A percentile compares a stretch with the other conserved stretches of the same genome.
Evolutionary conservation across 2,113 vertebrate genomes (phyloP).

Genomic region (Sinocyclocheilus anophthalmus): DNA sequence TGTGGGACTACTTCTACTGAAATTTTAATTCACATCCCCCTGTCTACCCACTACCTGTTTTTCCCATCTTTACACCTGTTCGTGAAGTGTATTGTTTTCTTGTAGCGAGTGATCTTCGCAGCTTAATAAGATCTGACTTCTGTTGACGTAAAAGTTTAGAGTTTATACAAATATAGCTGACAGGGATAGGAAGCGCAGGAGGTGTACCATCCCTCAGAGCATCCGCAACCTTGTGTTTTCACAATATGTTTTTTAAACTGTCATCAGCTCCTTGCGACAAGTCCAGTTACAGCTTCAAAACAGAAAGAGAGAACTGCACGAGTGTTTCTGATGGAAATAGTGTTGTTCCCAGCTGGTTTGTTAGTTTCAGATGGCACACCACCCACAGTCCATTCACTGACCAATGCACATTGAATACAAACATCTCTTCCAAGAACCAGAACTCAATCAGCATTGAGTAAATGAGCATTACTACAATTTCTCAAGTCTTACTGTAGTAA

Average conservation of each 20-base stretch:
- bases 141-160: constrained; percentile 62
- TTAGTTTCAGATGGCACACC: neutral
- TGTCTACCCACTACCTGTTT: neutral
- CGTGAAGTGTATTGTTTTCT: neutral
- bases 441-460: neutral
- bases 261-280: neutral
- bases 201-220: neutral
- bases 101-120: constrained; percentile 18
- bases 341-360: neutral
- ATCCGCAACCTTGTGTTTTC: neutral
- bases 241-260: neutral
- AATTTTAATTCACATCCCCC: neutral
- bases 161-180: constrained; percentile 40
- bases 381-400: neutral
- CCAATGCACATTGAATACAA: neutral
- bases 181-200: constrained; percentile 24
- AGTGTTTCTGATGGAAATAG: neutral
- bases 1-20: constrained; percentile 7
- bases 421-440: neutral
- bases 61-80: neutral
- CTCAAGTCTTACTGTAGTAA: neutral
- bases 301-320: neutral
- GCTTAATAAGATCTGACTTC: constrained; percentile 63
- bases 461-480: neutral
- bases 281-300: constrained; percentile 2